These are phyloP conservation scores for Drosophila neocordata DNA, from an alignment of 1,140 invertebrate species.

Conservation along the genomic window DNA sequence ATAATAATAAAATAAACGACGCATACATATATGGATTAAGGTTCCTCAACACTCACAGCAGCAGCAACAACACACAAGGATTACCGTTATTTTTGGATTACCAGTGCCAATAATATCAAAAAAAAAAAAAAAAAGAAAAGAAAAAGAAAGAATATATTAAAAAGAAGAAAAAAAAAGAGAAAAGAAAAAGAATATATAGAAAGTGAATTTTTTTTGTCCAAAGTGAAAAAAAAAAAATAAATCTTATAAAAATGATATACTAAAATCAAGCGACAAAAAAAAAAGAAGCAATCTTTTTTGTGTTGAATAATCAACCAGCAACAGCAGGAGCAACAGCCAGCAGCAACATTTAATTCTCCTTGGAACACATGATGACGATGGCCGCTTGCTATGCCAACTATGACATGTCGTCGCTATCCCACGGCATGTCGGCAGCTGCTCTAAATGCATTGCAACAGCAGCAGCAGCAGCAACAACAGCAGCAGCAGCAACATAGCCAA, in stretches of 20 bases:
- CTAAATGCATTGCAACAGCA: slow-evolving; percentile 45
- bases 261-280: slow-evolving; percentile 32
- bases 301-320: slow-evolving; percentile 45
- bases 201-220: slow-evolving; percentile 30
- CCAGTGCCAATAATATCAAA: slow-evolving; percentile 73
- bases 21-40: slow-evolving; percentile 76
- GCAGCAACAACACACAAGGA: slow-evolving; percentile 44
- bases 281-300: slow-evolving; percentile 52
- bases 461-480: slow-evolving; percentile 61
- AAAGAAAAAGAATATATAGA: slow-evolving; percentile 16
- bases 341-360: slow-evolving; percentile 24
- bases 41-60: slow-evolving; percentile 64
- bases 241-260: slow-evolving; percentile 58
- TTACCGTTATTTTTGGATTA: slow-evolving; percentile 78
- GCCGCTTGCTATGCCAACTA: slow-evolving; percentile 82
- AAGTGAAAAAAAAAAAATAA: slow-evolving; percentile 49
- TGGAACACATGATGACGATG: slow-evolving; percentile 72
- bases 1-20: slow-evolving; percentile 48
- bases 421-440: slow-evolving; percentile 40
- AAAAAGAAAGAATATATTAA: slow-evolving; percentile 35
- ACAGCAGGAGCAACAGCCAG: slow-evolving; percentile 19
- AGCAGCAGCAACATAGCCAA: slow-evolving; percentile 60
- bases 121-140: slow-evolving; percentile 18
- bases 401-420: slow-evolving; percentile 75
- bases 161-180: slow-evolving; percentile 41